Conservation (phyloP, 2,888 invertebrate genomes). For the Cryptocheilus praepositus region DNA sequence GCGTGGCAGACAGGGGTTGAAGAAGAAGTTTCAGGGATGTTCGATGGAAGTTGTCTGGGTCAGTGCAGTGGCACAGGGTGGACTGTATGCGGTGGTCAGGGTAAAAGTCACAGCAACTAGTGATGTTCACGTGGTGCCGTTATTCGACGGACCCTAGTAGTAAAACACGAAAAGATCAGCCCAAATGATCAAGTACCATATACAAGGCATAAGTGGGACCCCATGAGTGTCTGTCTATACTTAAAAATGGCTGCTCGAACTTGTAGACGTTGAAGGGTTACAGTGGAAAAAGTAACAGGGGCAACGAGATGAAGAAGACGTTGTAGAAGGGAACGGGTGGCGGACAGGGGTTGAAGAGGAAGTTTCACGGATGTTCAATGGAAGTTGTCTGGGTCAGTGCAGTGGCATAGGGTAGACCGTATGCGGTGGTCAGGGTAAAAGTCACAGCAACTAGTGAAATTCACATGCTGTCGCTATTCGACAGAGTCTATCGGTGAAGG, state of each 20-base stretch:
- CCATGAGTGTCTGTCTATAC: no score
- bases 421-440: constrained; percentile 16
- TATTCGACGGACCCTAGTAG: neutral
- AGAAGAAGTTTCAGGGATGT: neutral
- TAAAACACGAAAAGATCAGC: no score
- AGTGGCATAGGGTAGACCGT: constrained; percentile 6
- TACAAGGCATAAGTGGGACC: no score
- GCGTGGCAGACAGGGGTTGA: neutral
- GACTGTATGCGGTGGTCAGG: constrained; percentile 8
- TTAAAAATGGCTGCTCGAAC: no score
- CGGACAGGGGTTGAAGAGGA: neutral
- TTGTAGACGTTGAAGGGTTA: no score
- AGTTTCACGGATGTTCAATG: neutral
- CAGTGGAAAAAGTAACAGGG: no score
- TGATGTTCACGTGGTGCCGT: constrained; percentile 11
- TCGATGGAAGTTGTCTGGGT: constrained; percentile 14
- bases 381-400: constrained; percentile 19
- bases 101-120: constrained; percentile 27
- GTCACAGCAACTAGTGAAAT: constrained; percentile 29
- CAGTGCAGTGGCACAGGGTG: constrained; percentile 13
- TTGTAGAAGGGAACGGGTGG: neutral
- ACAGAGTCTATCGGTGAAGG: no score
- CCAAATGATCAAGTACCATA: no score
- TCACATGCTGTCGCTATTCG: no score
- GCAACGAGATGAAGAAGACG: no score